A percentile compares a stretch with the other conserved stretches of the same genome.
Conservation (phyloP, 2,113 vertebrate species). For the Corapipo altera region DNA sequence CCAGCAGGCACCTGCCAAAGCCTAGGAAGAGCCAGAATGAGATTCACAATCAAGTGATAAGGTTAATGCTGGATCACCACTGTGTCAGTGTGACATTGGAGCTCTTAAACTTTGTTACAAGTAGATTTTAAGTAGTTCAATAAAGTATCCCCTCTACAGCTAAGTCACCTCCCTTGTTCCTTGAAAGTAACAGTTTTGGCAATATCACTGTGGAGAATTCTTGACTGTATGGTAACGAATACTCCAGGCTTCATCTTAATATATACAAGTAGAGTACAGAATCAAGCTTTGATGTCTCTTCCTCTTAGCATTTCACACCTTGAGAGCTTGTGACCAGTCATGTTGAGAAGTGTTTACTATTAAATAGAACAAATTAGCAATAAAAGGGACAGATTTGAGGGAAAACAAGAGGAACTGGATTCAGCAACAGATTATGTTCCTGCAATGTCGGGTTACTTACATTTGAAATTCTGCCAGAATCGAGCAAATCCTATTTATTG, state of each 20-base stretch:
- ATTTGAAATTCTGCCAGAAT: constrained; percentile 42
- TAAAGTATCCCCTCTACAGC: neutral
- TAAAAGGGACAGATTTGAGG: neutral
- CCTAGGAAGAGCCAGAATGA: neutral
- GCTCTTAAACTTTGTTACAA: neutral
- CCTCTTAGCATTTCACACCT: constrained; percentile 17
- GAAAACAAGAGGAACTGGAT: constrained; percentile 5
- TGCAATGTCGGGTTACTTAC: neutral
- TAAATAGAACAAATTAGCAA: constrained; percentile 3
- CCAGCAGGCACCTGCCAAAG: neutral
- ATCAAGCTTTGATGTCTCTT: neutral
- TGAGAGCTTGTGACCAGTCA: constrained; percentile 3
- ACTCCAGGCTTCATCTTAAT: neutral
- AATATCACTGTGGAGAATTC: constrained; percentile 19
- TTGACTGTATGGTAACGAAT: neutral
- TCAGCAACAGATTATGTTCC: constrained; percentile 16
- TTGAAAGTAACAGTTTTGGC: constrained; percentile 36
- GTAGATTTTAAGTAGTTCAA: neutral
- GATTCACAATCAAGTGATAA: neutral
- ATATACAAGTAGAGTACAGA: neutral
- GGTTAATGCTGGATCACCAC: neutral
- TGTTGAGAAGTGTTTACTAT: constrained; percentile 14
- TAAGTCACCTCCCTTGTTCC: neutral
- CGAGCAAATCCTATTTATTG: constrained; percentile 20
- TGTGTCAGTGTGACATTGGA: neutral